These are phyloP conservation scores for Erpornis zantholeuca DNA, from an alignment of 2,113 vertebrate species.

Conservation along the genomic window DNA sequence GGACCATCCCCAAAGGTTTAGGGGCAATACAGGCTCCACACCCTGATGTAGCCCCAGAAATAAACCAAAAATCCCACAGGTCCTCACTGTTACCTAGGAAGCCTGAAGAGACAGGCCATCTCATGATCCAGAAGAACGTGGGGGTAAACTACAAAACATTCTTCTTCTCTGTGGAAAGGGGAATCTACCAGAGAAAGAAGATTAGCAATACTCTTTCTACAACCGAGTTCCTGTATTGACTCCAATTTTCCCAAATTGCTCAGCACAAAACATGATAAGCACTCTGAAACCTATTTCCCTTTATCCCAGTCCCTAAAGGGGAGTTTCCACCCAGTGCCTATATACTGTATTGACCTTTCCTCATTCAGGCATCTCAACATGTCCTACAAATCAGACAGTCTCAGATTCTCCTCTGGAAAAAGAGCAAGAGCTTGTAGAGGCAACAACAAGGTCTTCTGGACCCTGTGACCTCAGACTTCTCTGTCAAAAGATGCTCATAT, in stretches of 20 bases:
- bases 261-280: background rate
- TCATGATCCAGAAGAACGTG: background rate
- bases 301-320: background rate
- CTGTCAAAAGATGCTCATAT: background rate
- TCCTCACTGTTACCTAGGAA: background rate
- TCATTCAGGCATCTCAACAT: background rate
- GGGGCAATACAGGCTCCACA: background rate
- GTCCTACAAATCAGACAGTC: background rate
- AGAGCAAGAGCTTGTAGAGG: background rate
- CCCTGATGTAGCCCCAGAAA: background rate
- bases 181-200: background rate
- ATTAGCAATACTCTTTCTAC: background rate
- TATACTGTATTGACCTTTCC: fast-evolving
- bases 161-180: background rate
- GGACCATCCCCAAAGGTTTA: background rate
- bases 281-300: background rate
- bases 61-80: background rate
- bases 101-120: background rate
- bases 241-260: background rate
- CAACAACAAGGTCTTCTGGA: background rate
- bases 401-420: background rate
- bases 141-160: background rate
- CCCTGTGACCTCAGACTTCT: background rate
- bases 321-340: background rate
- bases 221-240: background rate